Evolutionary conservation across 30 jellyfish, hydroid and myxozoan species (phyloP), one percentile per base, ranked within the genome.

Genomic region (Chrysaora quinquecirrha): DNA sequence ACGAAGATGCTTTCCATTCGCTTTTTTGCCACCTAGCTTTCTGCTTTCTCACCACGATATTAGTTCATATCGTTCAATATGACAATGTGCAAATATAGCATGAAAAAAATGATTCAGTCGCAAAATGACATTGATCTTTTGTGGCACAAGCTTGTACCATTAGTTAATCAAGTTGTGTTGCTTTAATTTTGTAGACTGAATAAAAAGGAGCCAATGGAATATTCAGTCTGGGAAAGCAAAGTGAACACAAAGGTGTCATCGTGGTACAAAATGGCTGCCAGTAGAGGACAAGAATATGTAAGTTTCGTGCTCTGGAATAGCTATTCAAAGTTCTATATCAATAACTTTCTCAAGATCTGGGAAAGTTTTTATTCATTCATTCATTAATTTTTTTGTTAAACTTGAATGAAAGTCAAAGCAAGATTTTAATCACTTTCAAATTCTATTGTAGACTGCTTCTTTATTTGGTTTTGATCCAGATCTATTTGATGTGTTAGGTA

Each of bases 261-360:
- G 16, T 91, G 98, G 98, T 91, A 84, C 69, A 79, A 75, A 34
- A 64, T 80, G 49, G 96, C 95, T 30, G 76, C 81, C 52, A 66
- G 83, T 0, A 74, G 75, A 32, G 98, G 98, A 2, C 77, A 70
- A 19, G 95, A 78, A 28, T 77, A 79, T 50, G 98, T 91, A 85
- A 73, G 96, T 61, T 3, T 33, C 1, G 12, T 12, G 4, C n/a
- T n/a, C n/a, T n/a, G n/a, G n/a, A n/a, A n/a, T n/a, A n/a, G n/a
- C n/a, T n/a, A n/a, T n/a, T n/a, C n/a, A n/a, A n/a, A n/a, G n/a
- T n/a, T n/a, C n/a, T n/a, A 33, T 54, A 31, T 68, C 21, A 33
- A 9, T 19, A n/a, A 30, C 21, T 46, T 12, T 24, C 14, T 65
- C 29, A 4, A n/a, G n/a, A n/a, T n/a, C n/a, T n/a, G n/a, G n/a